Base-by-base conservation (phyloP, 2,888 invertebrate species). In the Coelogynopora nodosa region DNA sequence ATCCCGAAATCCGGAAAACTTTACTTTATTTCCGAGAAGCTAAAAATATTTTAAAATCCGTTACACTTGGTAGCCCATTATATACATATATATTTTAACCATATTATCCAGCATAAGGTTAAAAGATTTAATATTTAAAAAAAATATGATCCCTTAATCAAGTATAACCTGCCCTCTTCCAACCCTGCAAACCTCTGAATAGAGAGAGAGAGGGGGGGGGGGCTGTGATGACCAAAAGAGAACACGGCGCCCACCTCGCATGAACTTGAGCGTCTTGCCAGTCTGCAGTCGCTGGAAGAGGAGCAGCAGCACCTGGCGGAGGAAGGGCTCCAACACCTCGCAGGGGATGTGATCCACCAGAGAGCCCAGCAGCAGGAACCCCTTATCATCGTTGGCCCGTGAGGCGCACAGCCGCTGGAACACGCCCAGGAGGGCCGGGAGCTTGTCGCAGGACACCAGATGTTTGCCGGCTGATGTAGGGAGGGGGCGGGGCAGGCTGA, bases 381-480 rank as follows among this genome's bases (percentile, higher is more conserved):
- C 98, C 92, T 98, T 97, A 90, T 97, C 97, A 92, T 99, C 98
- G 90, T 98, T 96, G 0, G 94, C 93, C 92, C 97, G 97, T 0
- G 97, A 97, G 0, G 97, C 96, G 88, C 98, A 95, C 90, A 99
- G 93, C 92, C 98, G 97, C 91, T 98, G 98, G 92, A 97, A 98
- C 5, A 98, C 95, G 0, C 98, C 98, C 81, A 99, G 93, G 89
- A 97, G 18, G 26, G 86, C 18, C 5, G 82, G 87, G 92, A 96
- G 92, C 91, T 95, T 95, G 81, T 94, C 94, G 86, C 94, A 91
- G 2, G 93, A 93, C 18, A 94, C 30, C 18, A 84, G 67, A 18
- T 67, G 31, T 67, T 81, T 49, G 67, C 28, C 31, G 67, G 85
- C 27, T n/a, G n/a, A n/a, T n/a, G n/a, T n/a, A n/a, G n/a, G n/a